Base-by-base conservation (phyloP, 1,140 invertebrate species). In the Sweltsa coloradensis region DNA sequence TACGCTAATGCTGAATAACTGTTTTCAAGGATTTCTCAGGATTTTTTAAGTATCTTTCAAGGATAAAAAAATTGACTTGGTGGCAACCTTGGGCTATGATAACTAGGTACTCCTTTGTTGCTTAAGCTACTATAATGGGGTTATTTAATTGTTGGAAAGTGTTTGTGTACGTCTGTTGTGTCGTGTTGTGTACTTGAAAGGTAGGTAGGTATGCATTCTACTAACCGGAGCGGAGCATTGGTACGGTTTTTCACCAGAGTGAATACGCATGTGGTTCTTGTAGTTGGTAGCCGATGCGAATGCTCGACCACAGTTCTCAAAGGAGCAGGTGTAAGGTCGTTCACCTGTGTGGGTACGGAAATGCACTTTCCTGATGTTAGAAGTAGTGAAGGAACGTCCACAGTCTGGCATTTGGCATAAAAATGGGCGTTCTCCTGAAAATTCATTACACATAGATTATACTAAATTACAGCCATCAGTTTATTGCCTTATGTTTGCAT, bases 261-360 rank as follows among this genome's bases (percentile, higher is more conserved):
- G 75, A 46, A 75, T 75, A 44, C 73, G 60, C 51, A 74, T 62
- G 51, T 78, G 75, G 57, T 83, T 83, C 59, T 81, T 80, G 51
- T 76, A 80, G 60, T 83, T 83, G 2, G 79, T 82, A 5, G 78
- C 78, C 27, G 76, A 79, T 3, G 81, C 75, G 64, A 84, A 77
- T 3, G 69, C 66, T 59, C 70, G 73, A 2, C 65, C 64, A 57
- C 81, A 84, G 65, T 57, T 65, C 3, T 69, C 65, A 23, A 76
- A 60, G 7, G 66, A 65, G 54, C 78, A 81, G 46, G 70, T 66
- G 53, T 79, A 79, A 2, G 80, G 79, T 43, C 75, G 71, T 59
- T 82, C 78, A 23, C 79, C 70, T 36, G 67, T 70, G 55, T 72
- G 69, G 40, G 64, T 64, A 19, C 64, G 59, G 31, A 61, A 53